phyloP scores from a whole-genome alignment of 2,113 vertebrate genomes.

The Rhynchomys soricoides region DNA sequence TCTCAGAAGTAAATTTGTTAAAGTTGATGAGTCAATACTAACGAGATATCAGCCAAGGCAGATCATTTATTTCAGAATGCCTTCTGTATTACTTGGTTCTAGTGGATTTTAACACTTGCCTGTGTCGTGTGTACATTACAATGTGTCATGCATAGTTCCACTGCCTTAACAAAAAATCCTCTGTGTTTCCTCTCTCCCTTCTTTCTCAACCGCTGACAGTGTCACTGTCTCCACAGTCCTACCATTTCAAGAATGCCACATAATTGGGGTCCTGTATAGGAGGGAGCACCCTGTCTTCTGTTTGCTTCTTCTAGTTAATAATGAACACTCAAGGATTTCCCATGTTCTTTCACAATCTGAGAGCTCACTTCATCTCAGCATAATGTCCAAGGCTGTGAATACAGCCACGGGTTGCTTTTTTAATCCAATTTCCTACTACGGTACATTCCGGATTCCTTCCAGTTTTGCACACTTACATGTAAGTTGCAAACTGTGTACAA shows the following conservation, averaged over 20 bases:
- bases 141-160: neutral
- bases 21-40: neutral
- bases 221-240: neutral
- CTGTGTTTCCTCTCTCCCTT: neutral
- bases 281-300: neutral
- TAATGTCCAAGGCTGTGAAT: neutral
- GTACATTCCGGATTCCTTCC: neutral
- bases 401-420: neutral
- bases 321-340: neutral
- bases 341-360: neutral
- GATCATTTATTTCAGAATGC: neutral
- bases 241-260: neutral
- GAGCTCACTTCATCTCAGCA: neutral
- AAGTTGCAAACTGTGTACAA: neutral
- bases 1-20: neutral
- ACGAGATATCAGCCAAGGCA: neutral
- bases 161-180: neutral
- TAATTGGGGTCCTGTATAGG: neutral
- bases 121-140: neutral
- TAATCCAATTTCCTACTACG: neutral
- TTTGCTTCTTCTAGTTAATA: neutral
- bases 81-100: neutral
- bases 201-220: neutral
- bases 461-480: neutral
- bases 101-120: neutral